Evolutionary conservation across 2,797 vertebrate species (phyloP), one percentile per base, ranked within the genome.

Genomic region (Fistularia commersonii): DNA sequence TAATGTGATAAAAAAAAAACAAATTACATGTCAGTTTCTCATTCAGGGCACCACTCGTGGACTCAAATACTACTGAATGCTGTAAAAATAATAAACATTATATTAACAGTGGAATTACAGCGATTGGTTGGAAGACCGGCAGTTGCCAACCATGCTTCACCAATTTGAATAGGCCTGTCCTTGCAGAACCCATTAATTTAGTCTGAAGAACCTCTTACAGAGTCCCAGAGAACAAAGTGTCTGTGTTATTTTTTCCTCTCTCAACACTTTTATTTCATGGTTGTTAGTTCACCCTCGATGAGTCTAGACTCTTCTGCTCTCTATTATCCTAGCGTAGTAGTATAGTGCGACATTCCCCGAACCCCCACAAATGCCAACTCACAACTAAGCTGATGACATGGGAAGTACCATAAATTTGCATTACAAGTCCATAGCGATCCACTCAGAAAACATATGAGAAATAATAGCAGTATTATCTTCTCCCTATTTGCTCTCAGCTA

Each of bases 251-350:
- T 81, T 80, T 74, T 79, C 81, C 77, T 80, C 53, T 76, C 70
- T 77, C 64, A 65, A 75, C 46, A 57, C 74, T 81, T 84, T 87
- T 66, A 87, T 88, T 85, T 87, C 86, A 88, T 81, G 85, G 65
- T 71, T 85, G 80, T 88, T 87, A 84, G 76, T 75, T 81, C 74
- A 78, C 70, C 66, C 69, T 83, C 72, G 77, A 77, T 48, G 64
- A 74, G 73, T 72, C 70, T 53, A 59, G 54, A 54, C 69, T 80
- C 66, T 61, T 51, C 66, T 64, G 66, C 67, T 85, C 65, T 69
- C 78, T 74, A 85, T 84, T 87, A 81, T 81, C 55, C 66, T 32
- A 41, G 77, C 73, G 33, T 35, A 9, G 8, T 36, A 36, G 35
- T 36, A 66, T 69, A 80, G 66, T 79, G 69, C 66, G 63, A 45